phyloP scores from a whole-genome alignment of 2,888 invertebrate genomes.

The Dichetophora obliterata region DNA sequence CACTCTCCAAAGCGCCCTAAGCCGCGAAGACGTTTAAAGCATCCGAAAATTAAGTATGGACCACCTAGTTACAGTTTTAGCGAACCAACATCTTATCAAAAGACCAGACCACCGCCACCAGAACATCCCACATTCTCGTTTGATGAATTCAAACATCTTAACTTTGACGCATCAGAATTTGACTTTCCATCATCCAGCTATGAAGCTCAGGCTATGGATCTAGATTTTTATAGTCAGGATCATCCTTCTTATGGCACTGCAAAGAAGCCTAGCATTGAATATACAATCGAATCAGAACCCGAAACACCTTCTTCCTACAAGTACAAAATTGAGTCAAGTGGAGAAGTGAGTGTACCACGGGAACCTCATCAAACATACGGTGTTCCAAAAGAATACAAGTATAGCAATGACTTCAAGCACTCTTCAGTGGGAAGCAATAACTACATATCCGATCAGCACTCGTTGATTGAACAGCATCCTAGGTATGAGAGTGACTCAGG shows the following conservation, averaged over 20 bases:
- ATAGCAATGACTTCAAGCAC: slow-evolving; percentile 19
- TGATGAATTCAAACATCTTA: slow-evolving; percentile 61
- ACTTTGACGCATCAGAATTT: slow-evolving; percentile 58
- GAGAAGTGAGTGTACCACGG: slow-evolving; percentile 1
- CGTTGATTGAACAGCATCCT: slow-evolving; percentile 6
- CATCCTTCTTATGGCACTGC: slow-evolving; percentile 53
- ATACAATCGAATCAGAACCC: slow-evolving; percentile 41
- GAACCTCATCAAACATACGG: slow-evolving; percentile 57
- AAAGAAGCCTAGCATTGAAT: slow-evolving; percentile 57
- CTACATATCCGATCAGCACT: not conserved
- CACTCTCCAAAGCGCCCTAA: slow-evolving; percentile 57
- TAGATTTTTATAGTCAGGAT: slow-evolving; percentile 61
- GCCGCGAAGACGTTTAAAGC: slow-evolving; percentile 56
- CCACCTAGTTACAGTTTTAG: slow-evolving; percentile 53
- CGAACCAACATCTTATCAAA: slow-evolving; percentile 53
- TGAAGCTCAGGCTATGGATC: slow-evolving; percentile 62
- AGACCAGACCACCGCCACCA: slow-evolving; percentile 45
- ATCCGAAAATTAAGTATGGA: slow-evolving; percentile 59
- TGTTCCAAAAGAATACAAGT: slow-evolving; percentile 49
- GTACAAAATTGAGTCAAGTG: slow-evolving; percentile 46
- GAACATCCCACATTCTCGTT: slow-evolving; percentile 47
- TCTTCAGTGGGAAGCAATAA: slow-evolving; percentile 12
- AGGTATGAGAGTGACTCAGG: slow-evolving; percentile 11
- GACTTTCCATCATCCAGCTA: slow-evolving; percentile 61
- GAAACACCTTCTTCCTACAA: slow-evolving; percentile 44